These are phyloP conservation scores for Argyresthia goedartella DNA, from an alignment of 2,888 invertebrate genomes.

Conservation along the genomic window DNA sequence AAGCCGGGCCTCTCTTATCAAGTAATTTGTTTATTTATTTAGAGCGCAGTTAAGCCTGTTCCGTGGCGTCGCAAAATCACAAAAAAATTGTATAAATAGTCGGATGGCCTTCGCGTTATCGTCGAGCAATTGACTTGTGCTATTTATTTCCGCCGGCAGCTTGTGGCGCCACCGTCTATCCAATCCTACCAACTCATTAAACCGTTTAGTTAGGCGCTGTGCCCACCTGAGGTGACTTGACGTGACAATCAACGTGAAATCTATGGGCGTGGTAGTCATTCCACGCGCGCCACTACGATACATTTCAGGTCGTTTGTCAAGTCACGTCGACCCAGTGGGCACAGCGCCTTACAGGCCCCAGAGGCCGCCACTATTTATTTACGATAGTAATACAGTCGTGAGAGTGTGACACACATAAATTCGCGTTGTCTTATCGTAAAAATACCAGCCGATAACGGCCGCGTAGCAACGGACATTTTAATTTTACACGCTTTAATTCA, in stretches of 20 bases:
- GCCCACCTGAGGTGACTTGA: no score
- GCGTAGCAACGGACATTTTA: slow-evolving; percentile 40
- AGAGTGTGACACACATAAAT: slow-evolving; percentile 67
- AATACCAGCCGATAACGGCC: slow-evolving; percentile 29
- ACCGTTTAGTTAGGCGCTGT: no score
- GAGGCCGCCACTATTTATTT: slow-evolving; percentile 51
- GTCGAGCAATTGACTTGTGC: slow-evolving; percentile 9
- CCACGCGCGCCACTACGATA: no score
- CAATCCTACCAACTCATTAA: no score
- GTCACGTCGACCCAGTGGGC: no score
- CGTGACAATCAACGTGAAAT: no score
- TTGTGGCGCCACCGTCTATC: no score
- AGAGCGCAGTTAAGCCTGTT: background rate
- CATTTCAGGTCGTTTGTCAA: no score
- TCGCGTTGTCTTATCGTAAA: slow-evolving; percentile 61
- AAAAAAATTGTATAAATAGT: background rate
- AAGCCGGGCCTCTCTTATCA: background rate
- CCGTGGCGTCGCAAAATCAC: background rate
- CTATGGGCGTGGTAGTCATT: no score
- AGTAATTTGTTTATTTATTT: background rate
- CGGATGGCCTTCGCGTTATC: slow-evolving; percentile 23
- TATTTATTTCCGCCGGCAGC: no score
- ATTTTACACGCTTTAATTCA: no score
- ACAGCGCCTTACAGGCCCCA: no score
- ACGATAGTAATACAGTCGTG: slow-evolving; percentile 60